A percentile compares a stretch with the other conserved stretches of the same genome.
These are phyloP conservation scores for Acrobasis suavella DNA, from an alignment of 2,888 invertebrate species.

Conservation along the genomic window DNA sequence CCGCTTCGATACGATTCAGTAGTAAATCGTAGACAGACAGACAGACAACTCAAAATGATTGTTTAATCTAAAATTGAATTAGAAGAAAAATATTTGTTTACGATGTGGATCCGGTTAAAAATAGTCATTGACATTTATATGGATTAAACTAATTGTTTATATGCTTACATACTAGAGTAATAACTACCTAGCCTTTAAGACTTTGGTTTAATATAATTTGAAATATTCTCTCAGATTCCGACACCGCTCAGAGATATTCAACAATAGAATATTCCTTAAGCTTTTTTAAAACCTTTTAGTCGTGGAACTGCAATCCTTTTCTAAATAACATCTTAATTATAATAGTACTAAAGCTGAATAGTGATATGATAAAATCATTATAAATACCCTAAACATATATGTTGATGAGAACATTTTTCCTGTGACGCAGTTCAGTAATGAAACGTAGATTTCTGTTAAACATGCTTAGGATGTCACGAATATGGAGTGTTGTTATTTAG, in stretches of 20 bases:
- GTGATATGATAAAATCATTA: not conserved
- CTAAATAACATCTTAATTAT: not conserved
- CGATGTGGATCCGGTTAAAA: not conserved
- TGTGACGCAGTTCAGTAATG: too few relatives aligned
- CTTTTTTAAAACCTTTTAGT: not conserved
- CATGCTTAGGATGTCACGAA: too few relatives aligned
- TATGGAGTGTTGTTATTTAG: too few relatives aligned
- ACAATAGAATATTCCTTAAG: too few relatives aligned
- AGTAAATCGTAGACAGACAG: too few relatives aligned
- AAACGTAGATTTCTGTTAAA: too few relatives aligned
- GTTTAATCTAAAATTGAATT: too few relatives aligned
- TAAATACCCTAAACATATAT: not conserved
- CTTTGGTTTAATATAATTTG: not conserved
- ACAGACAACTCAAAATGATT: too few relatives aligned
- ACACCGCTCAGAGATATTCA: not conserved
- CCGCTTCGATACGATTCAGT: too few relatives aligned
- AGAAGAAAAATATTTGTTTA: not conserved
- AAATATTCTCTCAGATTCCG: not conserved
- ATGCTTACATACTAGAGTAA: too few relatives aligned
- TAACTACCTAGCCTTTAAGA: not conserved
- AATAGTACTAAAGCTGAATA: not conserved
- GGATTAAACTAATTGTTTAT: not conserved
- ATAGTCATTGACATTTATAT: slow-evolving; percentile 7
- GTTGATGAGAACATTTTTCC: too few relatives aligned
- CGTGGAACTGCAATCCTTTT: not conserved